Percentiles rank a stretch among this genome's conserved stretches.
Conservation (phyloP, 2,113 vertebrate species). For the Lanius ludovicianus region DNA sequence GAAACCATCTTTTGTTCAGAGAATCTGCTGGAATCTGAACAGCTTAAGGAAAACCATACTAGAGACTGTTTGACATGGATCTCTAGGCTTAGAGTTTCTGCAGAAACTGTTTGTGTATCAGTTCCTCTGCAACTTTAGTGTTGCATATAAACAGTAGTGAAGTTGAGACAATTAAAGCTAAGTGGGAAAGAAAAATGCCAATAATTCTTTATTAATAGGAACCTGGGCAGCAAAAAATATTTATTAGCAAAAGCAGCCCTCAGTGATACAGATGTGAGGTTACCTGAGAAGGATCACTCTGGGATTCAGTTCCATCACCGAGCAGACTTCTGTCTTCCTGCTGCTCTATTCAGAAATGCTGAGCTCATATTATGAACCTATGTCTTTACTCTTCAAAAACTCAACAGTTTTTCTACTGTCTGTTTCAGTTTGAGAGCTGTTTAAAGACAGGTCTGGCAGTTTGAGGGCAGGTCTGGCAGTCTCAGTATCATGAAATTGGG, state of each 20-base stretch:
- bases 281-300: neutral
- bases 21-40: neutral
- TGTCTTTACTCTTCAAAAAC: neutral
- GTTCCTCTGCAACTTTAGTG: neutral
- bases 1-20: neutral
- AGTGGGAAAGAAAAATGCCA: neutral
- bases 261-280: neutral
- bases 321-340: neutral
- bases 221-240: neutral
- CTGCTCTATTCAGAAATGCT: neutral
- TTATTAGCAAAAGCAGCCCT: neutral
- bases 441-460: neutral
- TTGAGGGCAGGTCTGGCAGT: neutral
- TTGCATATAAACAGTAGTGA: neutral
- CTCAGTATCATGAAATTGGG: accelerated
- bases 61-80: neutral
- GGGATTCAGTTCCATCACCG: neutral
- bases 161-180: neutral
- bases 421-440: neutral
- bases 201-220: neutral
- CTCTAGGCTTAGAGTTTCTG: neutral
- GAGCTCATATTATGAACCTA: neutral
- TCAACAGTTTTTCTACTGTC: neutral
- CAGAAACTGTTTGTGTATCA: neutral
- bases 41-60: neutral